Conservation (phyloP, 2,888 invertebrate genomes). For the Cataglyphis cursor region DNA sequence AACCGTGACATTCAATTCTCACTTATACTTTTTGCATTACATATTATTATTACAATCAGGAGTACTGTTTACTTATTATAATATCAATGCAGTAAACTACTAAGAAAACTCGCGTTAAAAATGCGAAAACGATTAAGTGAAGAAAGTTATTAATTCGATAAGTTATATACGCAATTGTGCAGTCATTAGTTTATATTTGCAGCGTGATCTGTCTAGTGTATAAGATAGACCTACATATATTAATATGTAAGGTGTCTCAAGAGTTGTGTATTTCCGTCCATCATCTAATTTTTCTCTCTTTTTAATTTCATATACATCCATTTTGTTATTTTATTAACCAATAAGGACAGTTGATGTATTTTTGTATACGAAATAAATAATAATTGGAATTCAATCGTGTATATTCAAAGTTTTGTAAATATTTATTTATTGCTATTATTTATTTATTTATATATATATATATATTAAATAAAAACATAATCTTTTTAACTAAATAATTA, state of each 20-base stretch:
- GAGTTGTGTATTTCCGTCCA: background rate
- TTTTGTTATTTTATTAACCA: conserved; percentile 18
- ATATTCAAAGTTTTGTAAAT: conserved; percentile 70
- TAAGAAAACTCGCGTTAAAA: conserved; percentile 23
- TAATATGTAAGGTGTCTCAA: background rate
- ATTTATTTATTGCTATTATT: conserved; percentile 74
- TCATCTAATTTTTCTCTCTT: background rate
- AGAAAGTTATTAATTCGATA: conserved; percentile 24
- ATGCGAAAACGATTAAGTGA: conserved; percentile 18
- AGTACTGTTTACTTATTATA: background rate
- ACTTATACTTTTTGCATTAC: background rate
- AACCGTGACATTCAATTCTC: conserved; percentile 2
- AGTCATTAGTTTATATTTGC: conserved; percentile 54
- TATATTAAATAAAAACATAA: conserved; percentile 74
- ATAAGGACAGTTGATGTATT: background rate
- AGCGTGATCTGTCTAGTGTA: conserved; percentile 27
- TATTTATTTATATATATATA: conserved; percentile 57
- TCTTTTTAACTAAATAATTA: conserved; percentile 65
- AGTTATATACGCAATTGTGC: conserved; percentile 33
- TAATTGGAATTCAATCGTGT: conserved; percentile 27
- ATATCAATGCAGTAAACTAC: background rate
- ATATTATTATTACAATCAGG: background rate
- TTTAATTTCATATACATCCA: conserved; percentile 3
- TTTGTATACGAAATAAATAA: conserved; percentile 29
- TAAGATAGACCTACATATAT: conserved; percentile 4